Evolutionary conservation across 2,113 vertebrate species (phyloP).

Genomic region (Hippopotamus amphibius): DNA sequence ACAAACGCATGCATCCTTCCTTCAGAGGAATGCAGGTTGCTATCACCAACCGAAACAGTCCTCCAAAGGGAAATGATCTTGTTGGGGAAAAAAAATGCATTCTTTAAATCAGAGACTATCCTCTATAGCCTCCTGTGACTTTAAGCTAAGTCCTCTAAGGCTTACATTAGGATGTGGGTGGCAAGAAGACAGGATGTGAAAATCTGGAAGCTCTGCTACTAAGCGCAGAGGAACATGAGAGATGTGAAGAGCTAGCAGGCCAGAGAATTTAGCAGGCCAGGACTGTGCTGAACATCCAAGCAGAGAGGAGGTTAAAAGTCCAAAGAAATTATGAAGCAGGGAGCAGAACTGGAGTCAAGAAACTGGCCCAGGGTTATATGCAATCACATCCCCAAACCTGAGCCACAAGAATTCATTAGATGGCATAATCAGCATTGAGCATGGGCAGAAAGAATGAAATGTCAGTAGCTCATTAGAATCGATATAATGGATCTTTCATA

Average conservation of each 20-base stretch:
- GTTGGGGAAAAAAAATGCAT: not conserved
- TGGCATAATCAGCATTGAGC: not conserved
- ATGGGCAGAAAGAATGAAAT: conserved; percentile 11
- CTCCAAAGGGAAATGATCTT: not conserved
- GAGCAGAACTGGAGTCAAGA: not conserved
- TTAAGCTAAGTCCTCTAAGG: not conserved
- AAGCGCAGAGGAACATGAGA: not conserved
- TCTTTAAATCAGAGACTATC: conserved; percentile 13
- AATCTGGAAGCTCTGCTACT: not conserved
- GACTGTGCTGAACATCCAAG: not conserved
- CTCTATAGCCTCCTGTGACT: not conserved
- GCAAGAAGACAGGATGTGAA: not conserved
- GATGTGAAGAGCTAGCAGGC: not conserved
- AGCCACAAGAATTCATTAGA: conserved; percentile 59
- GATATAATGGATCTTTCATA: conserved; percentile 42
- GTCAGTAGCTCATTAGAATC: conserved; percentile 13
- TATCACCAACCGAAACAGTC: not conserved
- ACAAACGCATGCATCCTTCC: not conserved
- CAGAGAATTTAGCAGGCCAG: not conserved
- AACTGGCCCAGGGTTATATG: not conserved
- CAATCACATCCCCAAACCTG: not conserved
- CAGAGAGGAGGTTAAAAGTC: not conserved
- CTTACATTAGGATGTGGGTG: not conserved
- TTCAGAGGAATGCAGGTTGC: not conserved
- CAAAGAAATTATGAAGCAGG: conserved; percentile 21